A percentile compares a stretch with the other conserved stretches of the same genome.
Conservation (phyloP, 2,888 invertebrate genomes). For the Noctua pronuba region DNA sequence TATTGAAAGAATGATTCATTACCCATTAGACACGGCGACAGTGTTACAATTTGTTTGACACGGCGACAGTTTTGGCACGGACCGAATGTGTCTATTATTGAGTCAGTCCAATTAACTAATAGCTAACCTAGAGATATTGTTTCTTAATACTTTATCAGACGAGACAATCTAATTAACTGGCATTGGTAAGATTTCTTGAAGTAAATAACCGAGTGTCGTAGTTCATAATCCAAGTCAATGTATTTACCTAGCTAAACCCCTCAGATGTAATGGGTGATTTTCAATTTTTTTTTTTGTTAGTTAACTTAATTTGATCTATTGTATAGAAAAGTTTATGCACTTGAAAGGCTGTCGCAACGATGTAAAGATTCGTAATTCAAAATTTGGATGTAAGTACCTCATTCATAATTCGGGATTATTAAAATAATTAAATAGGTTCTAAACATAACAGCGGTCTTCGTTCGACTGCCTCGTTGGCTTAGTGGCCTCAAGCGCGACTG, state of each 20-base stretch:
- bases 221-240: neutral
- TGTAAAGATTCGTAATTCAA: neutral
- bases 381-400: neutral
- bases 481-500: no score
- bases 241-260: neutral
- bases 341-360: neutral
- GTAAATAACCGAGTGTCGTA: neutral
- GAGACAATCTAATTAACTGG: neutral
- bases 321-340: neutral
- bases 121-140: slow-evolving; percentile 39
- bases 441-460: no score
- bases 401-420: no score
- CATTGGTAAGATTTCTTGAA: neutral
- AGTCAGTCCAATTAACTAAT: slow-evolving; percentile 45
- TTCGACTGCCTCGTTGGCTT: no score
- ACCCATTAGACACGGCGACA: slow-evolving; percentile 15
- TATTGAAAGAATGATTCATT: slow-evolving; percentile 5
- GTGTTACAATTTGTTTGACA: slow-evolving; percentile 14
- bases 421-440: neutral
- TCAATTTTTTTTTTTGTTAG: neutral
- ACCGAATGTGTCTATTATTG: slow-evolving; percentile 49
- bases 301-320: neutral
- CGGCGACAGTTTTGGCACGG: slow-evolving; percentile 53
- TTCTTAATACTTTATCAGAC: slow-evolving; percentile 27
- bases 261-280: neutral